Conservation (phyloP, 2,888 invertebrate genomes). For the Melikaiella ostensackeni region DNA sequence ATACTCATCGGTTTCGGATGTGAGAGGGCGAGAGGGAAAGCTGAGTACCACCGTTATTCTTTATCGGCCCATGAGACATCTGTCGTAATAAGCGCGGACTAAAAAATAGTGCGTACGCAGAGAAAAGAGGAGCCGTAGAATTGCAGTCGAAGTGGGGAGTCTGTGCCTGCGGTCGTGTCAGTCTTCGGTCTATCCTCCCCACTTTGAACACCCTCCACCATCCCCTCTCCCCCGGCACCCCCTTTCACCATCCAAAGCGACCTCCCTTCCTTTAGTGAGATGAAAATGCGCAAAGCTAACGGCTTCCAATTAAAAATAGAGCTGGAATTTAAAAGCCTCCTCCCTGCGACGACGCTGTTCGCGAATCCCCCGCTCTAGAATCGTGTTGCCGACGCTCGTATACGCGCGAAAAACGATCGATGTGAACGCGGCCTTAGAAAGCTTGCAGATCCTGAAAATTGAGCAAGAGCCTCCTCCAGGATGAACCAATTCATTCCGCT, state of each 20-base stretch:
- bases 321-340: constrained; percentile 66
- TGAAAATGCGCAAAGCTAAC: constrained; percentile 82
- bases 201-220: constrained; percentile 40
- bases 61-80: constrained; percentile 81
- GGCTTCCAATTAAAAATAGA: constrained; percentile 81
- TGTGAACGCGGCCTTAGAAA: constrained; percentile 41
- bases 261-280: constrained; percentile 66
- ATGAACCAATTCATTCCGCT: not conserved
- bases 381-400: constrained; percentile 33
- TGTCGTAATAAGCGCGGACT: constrained; percentile 83
- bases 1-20: constrained; percentile 43
- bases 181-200: constrained; percentile 35
- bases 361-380: constrained; percentile 40
- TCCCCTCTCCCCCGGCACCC: constrained; percentile 27
- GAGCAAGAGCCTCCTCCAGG: not conserved
- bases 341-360: constrained; percentile 52
- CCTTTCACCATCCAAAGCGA: constrained; percentile 46
- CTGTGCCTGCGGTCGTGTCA: constrained; percentile 57
- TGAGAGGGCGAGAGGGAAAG: constrained; percentile 45
- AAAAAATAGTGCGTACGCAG: constrained; percentile 82
- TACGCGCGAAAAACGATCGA: constrained; percentile 45
- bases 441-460: constrained; percentile 29
- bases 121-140: constrained; percentile 49
- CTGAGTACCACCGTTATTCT: constrained; percentile 66
- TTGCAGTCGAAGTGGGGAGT: constrained; percentile 49